Conservation (phyloP, 2,797 vertebrate genomes). For the Tachyglossus aculeatus region DNA sequence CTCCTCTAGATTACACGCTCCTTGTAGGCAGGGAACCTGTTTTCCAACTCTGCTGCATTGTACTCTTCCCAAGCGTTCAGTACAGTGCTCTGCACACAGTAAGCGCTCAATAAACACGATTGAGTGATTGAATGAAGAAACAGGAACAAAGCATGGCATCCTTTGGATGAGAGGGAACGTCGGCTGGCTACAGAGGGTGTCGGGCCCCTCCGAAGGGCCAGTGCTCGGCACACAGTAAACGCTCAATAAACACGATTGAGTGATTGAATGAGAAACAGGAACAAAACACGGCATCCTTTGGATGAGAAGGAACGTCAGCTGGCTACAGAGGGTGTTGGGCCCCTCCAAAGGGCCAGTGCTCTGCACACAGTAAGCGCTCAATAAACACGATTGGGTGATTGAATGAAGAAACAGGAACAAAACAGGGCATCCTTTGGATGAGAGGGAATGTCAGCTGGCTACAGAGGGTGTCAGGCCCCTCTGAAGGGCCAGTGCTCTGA, state of each 20-base stretch:
- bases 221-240: no score
- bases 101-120: no score
- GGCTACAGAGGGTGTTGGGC: background rate
- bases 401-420: background rate
- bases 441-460: background rate
- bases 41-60: no score
- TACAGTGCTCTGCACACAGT: no score
- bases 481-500: background rate
- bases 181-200: no score
- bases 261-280: background rate
- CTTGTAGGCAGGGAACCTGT: no score
- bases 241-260: no score
- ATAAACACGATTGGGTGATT: no score
- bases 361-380: no score
- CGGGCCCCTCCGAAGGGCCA: background rate
- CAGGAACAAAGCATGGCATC: background rate
- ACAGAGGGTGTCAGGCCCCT: background rate
- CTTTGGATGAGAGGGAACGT: background rate
- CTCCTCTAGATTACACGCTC: no score
- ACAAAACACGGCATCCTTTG: background rate
- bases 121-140: background rate
- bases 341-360: background rate
- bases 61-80: no score
- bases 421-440: background rate
- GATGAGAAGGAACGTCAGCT: background rate